These are phyloP conservation scores for Gerris buenoi DNA, from an alignment of 1,140 invertebrate genomes.

Conservation along the genomic window DNA sequence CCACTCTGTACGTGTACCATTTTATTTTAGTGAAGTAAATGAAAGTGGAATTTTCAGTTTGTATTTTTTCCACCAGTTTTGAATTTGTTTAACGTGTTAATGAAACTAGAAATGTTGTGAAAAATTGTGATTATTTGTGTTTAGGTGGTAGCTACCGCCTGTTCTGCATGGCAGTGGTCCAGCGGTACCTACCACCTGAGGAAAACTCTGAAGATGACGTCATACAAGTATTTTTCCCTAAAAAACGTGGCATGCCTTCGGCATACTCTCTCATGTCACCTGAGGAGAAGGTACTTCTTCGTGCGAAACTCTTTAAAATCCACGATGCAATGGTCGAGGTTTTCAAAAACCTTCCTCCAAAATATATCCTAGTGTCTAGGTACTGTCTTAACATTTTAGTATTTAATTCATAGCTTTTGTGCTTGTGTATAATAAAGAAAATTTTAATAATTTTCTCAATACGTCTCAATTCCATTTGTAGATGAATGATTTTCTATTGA, in stretches of 20 bases:
- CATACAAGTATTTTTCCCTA: slow-evolving; percentile 24
- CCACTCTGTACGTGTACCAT: no score
- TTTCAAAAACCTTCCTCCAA: slow-evolving; percentile 31
- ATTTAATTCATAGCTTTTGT: no score
- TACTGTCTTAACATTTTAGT: no score
- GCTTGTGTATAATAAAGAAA: not conserved
- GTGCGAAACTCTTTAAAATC: slow-evolving; percentile 27
- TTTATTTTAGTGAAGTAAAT: no score
- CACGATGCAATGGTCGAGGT: slow-evolving; percentile 30
- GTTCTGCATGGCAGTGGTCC: slow-evolving; percentile 31
- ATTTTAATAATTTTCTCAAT: not conserved
- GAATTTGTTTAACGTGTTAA: no score
- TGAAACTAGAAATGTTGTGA: no score
- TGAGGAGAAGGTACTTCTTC: slow-evolving; percentile 28
- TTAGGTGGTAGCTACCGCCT: slow-evolving; percentile 23
- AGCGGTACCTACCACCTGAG: slow-evolving; percentile 24
- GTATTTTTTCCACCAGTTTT: no score
- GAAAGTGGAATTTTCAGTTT: no score
- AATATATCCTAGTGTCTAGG: slow-evolving; percentile 35
- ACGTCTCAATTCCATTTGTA: no score
- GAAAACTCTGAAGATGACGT: slow-evolving; percentile 20
- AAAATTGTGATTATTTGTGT: not conserved
- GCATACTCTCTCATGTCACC: slow-evolving; percentile 21
- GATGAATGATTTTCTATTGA: no score
- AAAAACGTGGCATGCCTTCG: slow-evolving; percentile 19